Base-by-base conservation (phyloP, 2,113 vertebrate species). In the Seriola dumerili region DNA sequence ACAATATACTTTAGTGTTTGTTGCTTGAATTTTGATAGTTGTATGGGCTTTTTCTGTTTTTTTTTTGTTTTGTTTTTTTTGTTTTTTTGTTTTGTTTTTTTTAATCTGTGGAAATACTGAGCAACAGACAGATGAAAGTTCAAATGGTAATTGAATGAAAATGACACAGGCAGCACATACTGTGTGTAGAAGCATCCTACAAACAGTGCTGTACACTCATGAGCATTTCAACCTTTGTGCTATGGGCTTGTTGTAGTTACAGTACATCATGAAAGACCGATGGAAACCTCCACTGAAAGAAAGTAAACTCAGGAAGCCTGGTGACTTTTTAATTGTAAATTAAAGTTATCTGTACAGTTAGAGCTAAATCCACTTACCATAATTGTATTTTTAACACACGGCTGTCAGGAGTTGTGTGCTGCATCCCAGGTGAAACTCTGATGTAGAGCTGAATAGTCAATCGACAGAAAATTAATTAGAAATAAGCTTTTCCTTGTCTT, bases 401-500 rank as follows among this genome's bases (percentile, higher is more conserved):
- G n/a, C 16, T 74, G 42, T 78, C 36, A 73, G 52, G 54, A 46
- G 57, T 48, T 84, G 23, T 36, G 6, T 57, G 10, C 21, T 65
- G 2, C 40, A n/a, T 58, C 32, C 10, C 21, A 21, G 14, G 6
- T 55, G 3, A 46, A 54, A 74, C 13, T 13, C 11, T 25, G 12
- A 12, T 46, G 12, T 13, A 4, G 44, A 46, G 44, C 44, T 6
- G 1, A 50, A 2, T 19, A 50, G 50, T 9, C 10, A 23, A 12
- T 54, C 8, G 16, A 34, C 58, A 32, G 25, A 29, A 32, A 16
- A 1, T 34, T 17, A 61, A 61, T 19, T 8, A 19, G 8, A 42
- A 42, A 9, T 10, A 42, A 42, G 50, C 17, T n/a, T 23, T 8
- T 23, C n/a, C n/a, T 23, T 4, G 9, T 55, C 52, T 23, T 12